Evolutionary conservation across 1,140 invertebrate species (phyloP).

Genomic region (Pollicipes pollicipes): DNA sequence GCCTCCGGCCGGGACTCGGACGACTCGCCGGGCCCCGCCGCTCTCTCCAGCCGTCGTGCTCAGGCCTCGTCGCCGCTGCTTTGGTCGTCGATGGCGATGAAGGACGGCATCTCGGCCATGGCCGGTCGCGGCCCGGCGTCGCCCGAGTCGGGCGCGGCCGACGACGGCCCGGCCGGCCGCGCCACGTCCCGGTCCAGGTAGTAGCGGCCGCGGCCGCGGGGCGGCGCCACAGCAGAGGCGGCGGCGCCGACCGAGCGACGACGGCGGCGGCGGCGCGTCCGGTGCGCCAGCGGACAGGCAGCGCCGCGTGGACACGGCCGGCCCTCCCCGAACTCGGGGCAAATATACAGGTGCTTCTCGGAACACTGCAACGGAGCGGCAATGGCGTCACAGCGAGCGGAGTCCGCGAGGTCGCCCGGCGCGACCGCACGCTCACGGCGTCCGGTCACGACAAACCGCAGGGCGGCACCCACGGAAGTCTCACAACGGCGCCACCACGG

Average conservation of each 20-base stretch:
- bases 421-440: too few relatives aligned
- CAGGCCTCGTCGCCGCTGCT: neutral
- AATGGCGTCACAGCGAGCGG: neutral
- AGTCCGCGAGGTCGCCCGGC: neutral
- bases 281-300: constrained; percentile 10
- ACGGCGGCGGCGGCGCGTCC: too few relatives aligned
- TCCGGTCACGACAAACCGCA: too few relatives aligned
- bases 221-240: too few relatives aligned
- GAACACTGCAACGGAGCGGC: neutral
- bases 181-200: too few relatives aligned
- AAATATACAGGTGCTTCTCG: neutral
- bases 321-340: neutral
- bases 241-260: neutral
- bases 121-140: neutral
- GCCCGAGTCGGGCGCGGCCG: neutral
- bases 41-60: too few relatives aligned
- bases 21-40: too few relatives aligned
- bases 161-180: too few relatives aligned
- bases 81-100: neutral
- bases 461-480: too few relatives aligned
- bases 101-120: constrained; percentile 3
- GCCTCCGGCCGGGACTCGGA: too few relatives aligned
- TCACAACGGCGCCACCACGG: too few relatives aligned
- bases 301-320: constrained; percentile 27
- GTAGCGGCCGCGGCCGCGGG: neutral